A percentile compares a stretch with the other conserved stretches of the same genome.
These are phyloP conservation scores for Leucophenga maculata DNA, from an alignment of 2,888 invertebrate genomes.

Conservation along the genomic window DNA sequence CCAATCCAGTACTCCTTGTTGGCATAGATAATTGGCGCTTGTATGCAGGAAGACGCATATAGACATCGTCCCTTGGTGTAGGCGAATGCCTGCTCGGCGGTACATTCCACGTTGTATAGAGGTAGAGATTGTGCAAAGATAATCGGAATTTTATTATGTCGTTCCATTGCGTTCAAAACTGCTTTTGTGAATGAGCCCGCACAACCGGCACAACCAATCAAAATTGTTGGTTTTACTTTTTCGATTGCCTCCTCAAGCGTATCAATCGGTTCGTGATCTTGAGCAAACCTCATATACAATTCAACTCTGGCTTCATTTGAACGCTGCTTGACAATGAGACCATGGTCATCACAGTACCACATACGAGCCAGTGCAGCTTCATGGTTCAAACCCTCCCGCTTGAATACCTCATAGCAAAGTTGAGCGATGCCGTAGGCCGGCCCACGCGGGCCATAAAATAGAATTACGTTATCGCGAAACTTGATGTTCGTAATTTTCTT, in stretches of 20 bases:
- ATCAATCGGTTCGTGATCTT: conserved; percentile 17
- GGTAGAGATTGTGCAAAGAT: conserved; percentile 48
- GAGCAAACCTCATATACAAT: conserved; percentile 38
- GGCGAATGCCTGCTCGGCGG: conserved; percentile 48
- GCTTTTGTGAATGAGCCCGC: conserved; percentile 40
- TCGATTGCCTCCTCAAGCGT: conserved; percentile 37
- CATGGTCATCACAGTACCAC: conserved; percentile 51
- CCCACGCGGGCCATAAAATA: conserved; percentile 41
- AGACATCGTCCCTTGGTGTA: conserved; percentile 53
- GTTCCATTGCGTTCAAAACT: conserved; percentile 51
- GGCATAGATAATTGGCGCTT: conserved; percentile 48
- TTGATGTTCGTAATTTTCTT: conserved; percentile 18
- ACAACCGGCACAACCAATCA: conserved; percentile 42
- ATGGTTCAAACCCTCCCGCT: conserved; percentile 41
- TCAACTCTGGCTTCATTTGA: conserved; percentile 28
- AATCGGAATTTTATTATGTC: conserved; percentile 41
- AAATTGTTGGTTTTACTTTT: conserved; percentile 47
- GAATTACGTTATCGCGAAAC: conserved; percentile 39
- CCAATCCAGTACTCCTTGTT: conserved; percentile 52
- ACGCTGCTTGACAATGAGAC: conserved; percentile 42
- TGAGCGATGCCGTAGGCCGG: conserved; percentile 23
- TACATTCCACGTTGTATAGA: conserved; percentile 32
- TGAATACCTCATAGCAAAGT: conserved; percentile 31
- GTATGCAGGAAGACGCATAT: conserved; percentile 35
- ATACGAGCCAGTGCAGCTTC: conserved; percentile 35